Conservation (phyloP, 2,797 vertebrate species). For the Sus cebifrons region DNA sequence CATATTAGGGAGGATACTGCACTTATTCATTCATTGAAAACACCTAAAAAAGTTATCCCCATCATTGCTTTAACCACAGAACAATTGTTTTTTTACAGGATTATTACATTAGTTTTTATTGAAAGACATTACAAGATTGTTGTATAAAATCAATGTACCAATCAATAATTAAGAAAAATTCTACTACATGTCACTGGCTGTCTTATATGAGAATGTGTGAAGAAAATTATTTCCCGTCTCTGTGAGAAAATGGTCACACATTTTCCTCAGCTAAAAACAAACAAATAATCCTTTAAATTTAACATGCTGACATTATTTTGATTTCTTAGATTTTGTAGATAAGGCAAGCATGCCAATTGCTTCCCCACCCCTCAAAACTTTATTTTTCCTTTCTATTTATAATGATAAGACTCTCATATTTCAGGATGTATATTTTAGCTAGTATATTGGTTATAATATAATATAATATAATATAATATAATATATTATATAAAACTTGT, state of each 20-base stretch:
- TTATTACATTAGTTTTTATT: slow-evolving; percentile 62
- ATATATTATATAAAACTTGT: too few species aligned
- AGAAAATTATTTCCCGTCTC: slow-evolving; percentile 23
- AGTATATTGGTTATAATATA: not conserved
- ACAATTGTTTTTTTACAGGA: slow-evolving; percentile 30
- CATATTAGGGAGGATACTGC: not conserved
- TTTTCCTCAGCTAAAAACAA: slow-evolving; percentile 37
- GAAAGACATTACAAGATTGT: not conserved
- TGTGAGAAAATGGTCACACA: not conserved
- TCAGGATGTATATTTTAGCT: not conserved
- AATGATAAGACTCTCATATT: not conserved
- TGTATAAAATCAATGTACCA: slow-evolving; percentile 35
- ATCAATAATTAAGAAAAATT: slow-evolving; percentile 15
- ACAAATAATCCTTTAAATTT: not conserved
- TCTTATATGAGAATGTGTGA: not conserved
- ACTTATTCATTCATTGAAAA: slow-evolving; percentile 22
- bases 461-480: not conserved
- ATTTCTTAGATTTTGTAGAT: not conserved
- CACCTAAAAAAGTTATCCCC: not conserved
- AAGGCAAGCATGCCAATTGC: not conserved
- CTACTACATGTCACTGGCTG: not conserved
- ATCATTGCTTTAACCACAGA: slow-evolving; percentile 6
- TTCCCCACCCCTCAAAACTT: rapidly evolving
- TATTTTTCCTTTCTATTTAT: not conserved
- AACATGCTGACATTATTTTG: not conserved